These are phyloP conservation scores for Chaenodraco wilsoni DNA, from an alignment of 2,797 vertebrate species.

Conservation along the genomic window DNA sequence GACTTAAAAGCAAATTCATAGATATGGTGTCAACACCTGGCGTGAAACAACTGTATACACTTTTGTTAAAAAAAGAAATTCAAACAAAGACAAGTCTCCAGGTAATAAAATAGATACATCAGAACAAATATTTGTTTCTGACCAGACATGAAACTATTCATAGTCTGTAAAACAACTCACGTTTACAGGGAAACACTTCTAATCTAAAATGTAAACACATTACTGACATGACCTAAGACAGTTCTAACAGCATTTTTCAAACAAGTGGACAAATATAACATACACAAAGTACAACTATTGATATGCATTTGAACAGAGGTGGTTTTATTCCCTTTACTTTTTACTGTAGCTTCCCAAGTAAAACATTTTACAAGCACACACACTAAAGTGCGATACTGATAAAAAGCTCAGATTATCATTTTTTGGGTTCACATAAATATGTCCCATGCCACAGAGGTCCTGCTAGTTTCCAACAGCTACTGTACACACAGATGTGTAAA, in stretches of 20 bases:
- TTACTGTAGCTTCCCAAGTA: neutral
- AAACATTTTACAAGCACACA: conserved; percentile 5
- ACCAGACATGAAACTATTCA: conserved; percentile 12
- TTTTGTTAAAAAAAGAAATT: conserved; percentile 23
- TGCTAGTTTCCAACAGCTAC: conserved; percentile 23
- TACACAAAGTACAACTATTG: too few relatives aligned
- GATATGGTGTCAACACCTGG: conserved; percentile 57
- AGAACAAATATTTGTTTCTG: conserved; percentile 42
- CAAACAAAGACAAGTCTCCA: conserved; percentile 24
- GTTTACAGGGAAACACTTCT: conserved; percentile 44
- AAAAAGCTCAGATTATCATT: conserved; percentile 14
- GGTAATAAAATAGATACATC: conserved; percentile 20
- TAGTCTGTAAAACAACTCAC: conserved; percentile 34
- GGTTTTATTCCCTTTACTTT: too few relatives aligned
- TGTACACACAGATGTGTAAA: conserved; percentile 25
- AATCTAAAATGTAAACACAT: conserved; percentile 32
- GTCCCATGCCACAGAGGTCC: conserved; percentile 37
- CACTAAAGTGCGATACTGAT: conserved; percentile 5
- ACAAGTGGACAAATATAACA: neutral
- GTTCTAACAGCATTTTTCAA: conserved; percentile 38
- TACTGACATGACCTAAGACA: conserved; percentile 35
- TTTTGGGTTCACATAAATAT: conserved; percentile 38
- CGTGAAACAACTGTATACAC: conserved; percentile 40
- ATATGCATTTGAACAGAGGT: too few relatives aligned
- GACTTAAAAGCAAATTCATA: conserved; percentile 60